Percentiles rank a stretch among this genome's conserved stretches.
Evolutionary conservation across 2,888 invertebrate genomes (phyloP).

Genomic region (Blastobasis adustella): DNA sequence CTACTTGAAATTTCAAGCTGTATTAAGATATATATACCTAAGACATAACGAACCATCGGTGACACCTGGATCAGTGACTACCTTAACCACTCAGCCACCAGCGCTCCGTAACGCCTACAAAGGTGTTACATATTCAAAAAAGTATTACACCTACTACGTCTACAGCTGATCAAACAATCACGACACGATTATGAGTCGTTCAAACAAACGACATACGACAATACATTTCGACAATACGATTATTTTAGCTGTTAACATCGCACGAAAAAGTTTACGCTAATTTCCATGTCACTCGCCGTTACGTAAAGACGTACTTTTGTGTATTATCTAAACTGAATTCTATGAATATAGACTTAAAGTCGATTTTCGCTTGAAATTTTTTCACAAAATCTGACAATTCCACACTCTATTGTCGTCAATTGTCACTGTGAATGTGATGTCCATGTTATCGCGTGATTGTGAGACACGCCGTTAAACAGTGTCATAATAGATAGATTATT

Average conservation of each 20-base stretch:
- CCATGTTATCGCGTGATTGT: constrained; percentile 31
- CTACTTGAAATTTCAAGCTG: too few species aligned
- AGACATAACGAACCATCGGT: too few species aligned
- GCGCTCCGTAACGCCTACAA: too few species aligned
- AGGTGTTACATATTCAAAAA: too few species aligned
- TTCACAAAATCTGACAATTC: not conserved
- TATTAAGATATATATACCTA: too few species aligned
- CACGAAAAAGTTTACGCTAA: constrained; percentile 38
- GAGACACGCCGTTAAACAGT: constrained; percentile 17
- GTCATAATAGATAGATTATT: constrained; percentile 13
- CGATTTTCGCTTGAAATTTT: not conserved
- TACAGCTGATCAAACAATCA: constrained; percentile 21
- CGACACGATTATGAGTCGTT: constrained; percentile 33
- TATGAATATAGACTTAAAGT: constrained; percentile 1
- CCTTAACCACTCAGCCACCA: too few species aligned
- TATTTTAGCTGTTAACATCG: constrained; percentile 30
- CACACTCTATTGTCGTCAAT: constrained; percentile 28
- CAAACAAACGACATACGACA: constrained; percentile 44
- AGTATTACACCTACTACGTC: too few species aligned
- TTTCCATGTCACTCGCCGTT: constrained; percentile 23
- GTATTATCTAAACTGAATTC: not conserved
- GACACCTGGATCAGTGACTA: too few species aligned
- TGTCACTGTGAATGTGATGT: constrained; percentile 46
- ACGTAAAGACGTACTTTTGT: constrained; percentile 11
- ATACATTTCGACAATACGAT: constrained; percentile 26